A percentile compares a stretch with the other conserved stretches of the same genome.
These are phyloP conservation scores for Creontiades dilutus DNA, from an alignment of 2,888 invertebrate species.

Conservation along the genomic window DNA sequence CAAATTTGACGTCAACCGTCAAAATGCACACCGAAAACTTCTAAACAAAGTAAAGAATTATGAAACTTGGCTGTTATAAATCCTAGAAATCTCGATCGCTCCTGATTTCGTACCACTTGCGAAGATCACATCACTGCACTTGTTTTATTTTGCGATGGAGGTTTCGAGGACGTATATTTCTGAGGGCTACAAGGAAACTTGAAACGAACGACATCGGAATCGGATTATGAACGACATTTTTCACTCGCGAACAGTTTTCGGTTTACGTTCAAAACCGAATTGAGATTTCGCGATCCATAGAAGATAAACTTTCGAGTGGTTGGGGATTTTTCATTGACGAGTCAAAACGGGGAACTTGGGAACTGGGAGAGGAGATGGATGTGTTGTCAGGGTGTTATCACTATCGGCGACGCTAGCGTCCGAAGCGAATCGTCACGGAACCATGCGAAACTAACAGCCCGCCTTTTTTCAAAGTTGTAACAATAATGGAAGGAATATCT, in stretches of 20 bases:
- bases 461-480: slow-evolving; percentile 4
- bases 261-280: slow-evolving; percentile 7
- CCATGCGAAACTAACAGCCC: background rate
- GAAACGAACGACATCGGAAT: background rate
- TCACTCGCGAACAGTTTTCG: background rate
- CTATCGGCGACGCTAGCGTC: background rate
- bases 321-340: slow-evolving; percentile 4
- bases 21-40: background rate
- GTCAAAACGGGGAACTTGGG: background rate
- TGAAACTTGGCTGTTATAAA: too few relatives aligned
- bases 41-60: too few relatives aligned
- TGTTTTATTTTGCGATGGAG: background rate
- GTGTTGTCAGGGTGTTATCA: background rate
- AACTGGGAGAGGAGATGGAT: too few relatives aligned
- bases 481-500: too few relatives aligned
- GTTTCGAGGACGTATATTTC: too few relatives aligned
- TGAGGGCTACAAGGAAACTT: background rate
- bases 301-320: slow-evolving; percentile 11
- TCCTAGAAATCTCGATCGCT: too few relatives aligned
- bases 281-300: background rate
- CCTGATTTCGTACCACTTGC: background rate
- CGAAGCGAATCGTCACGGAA: background rate
- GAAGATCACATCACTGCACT: slow-evolving; percentile 19
- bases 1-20: background rate
- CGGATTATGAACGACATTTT: background rate